Evolutionary conservation across 2,113 vertebrate genomes (phyloP), one percentile per base, ranked within the genome.

Genomic region (Grammomys surdaster): DNA sequence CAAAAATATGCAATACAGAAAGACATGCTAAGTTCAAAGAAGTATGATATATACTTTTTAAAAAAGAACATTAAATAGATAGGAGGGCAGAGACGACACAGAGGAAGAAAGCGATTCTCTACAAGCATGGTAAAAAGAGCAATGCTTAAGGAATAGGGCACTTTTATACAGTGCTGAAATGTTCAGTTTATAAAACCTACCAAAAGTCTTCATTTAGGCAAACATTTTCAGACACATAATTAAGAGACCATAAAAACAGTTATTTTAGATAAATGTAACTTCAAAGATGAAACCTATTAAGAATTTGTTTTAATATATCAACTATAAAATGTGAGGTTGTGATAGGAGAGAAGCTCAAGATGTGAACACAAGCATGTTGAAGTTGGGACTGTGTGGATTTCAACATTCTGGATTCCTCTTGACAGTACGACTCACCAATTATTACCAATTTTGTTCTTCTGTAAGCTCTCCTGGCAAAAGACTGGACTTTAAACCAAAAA

Each of bases 401-500:
- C 48, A 96, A 84, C 1, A 56, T 28, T 85, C 14, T 16, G 36
- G 2, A 17, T 10, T 33, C 65, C 7, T 40, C 17, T 82, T 46
- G 10, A 28, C 19, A 93, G 12, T 33, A 4, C 60, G 26, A 51
- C 3, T 0, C 36, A 90, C 3, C 36, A 89, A 73, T 63, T 63
- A 75, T 87, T 87, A 87, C 4, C 85, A 22, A 31, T 82, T 96
- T 22, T 93, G 65, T n/a, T 81, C 26, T 88, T 84, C 93, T 48
- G 22, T 16, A 90, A 94, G 51, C 20, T 76, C 56, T 16, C 20
- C 33, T 96, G 14, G 63, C 54, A 48, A 86, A 80, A 7, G 11
- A 60, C 36, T 77, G 3, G 90, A 97, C 78, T 92, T 97, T 51
- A 95, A 90, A 65, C 19, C 54, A 54, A n/a, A 72, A 72, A 72